phyloP scores from a whole-genome alignment of 2,113 vertebrate genomes.

The Egretta garzetta region DNA sequence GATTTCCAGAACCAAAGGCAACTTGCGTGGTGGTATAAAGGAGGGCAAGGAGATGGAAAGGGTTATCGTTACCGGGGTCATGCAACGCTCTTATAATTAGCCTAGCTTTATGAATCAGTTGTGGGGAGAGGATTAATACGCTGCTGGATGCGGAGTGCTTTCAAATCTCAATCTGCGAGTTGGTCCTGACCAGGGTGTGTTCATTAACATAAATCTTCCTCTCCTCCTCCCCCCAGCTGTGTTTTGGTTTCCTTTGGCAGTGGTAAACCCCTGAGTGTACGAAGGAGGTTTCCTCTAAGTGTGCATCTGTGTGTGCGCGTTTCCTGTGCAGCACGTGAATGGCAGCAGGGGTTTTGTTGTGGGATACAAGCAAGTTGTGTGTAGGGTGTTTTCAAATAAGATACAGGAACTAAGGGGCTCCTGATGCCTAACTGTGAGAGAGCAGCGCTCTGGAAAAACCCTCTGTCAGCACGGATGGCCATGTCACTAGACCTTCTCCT shows the following conservation, averaged over 20 bases:
- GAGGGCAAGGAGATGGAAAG: neutral
- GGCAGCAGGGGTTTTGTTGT: neutral
- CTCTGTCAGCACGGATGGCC: accelerated
- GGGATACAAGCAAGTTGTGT: neutral
- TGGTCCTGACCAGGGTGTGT: neutral
- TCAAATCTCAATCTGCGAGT: accelerated
- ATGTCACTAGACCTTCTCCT: neutral
- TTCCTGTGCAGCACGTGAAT: neutral
- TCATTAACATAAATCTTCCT: neutral
- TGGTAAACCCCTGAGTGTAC: accelerated
- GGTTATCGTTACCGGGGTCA: accelerated
- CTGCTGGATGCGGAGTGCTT: neutral
- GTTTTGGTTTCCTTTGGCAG: neutral
- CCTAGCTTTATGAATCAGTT: neutral
- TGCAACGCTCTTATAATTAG: accelerated
- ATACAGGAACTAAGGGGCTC: accelerated
- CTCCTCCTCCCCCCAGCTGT: neutral
- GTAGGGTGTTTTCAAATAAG: neutral
- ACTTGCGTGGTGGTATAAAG: neutral
- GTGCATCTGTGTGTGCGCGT: neutral
- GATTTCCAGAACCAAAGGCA: neutral
- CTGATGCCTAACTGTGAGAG: neutral
- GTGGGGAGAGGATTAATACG: neutral
- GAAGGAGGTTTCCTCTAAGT: neutral
- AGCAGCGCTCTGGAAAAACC: neutral